Evolutionary conservation across 2,888 invertebrate genomes (phyloP), one percentile per base, ranked within the genome.

Genomic region (Penaeus monodon): DNA sequence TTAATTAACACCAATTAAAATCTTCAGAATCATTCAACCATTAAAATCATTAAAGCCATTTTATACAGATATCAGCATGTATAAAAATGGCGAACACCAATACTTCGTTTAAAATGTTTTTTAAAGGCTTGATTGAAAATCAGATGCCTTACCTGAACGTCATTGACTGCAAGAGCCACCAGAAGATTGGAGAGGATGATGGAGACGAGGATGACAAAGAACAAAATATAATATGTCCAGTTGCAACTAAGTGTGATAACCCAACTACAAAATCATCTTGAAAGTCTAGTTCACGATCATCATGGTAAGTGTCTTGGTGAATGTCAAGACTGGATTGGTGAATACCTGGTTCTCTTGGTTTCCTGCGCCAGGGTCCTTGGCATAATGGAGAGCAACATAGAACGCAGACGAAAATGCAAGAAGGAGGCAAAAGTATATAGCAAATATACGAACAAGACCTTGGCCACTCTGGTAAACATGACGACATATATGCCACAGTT

Each of bases 211-310:
- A 94, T 92, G 1, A 94, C 91, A 89, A 94, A 94, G 10, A 93
- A 90, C 0, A 91, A 90, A 94, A 94, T 38, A 94, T 93, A 1
- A 94, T 91, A 79, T 94, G 92, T 0, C 94, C 93, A 84, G 78
- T 90, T 87, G 84, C 63, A 20, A 78, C 49, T 33, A 90, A 82
- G 24, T 84, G 76, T 2, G 68, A 68, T n/a, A 86, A 77, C n/a
- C 83, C 85, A 12, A 87, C 81, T n/a, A 93, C 93, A 82, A 94
- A 94, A 17, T 94, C 91, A 8, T 93, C 92, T 17, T 91, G 92
- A 90, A 94, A 94, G 90, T 94, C 94, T 83, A 94, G 94, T 90
- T 94, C 94, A 85, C 94, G 17, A 94, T 94, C 94, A 94, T 94
- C 94, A 94, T 94, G 3, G 94, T 94, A 73, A 94, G 92, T 0